Evolutionary conservation across 2,797 vertebrate species (phyloP).

Genomic region (Setipinna tenuifilis): DNA sequence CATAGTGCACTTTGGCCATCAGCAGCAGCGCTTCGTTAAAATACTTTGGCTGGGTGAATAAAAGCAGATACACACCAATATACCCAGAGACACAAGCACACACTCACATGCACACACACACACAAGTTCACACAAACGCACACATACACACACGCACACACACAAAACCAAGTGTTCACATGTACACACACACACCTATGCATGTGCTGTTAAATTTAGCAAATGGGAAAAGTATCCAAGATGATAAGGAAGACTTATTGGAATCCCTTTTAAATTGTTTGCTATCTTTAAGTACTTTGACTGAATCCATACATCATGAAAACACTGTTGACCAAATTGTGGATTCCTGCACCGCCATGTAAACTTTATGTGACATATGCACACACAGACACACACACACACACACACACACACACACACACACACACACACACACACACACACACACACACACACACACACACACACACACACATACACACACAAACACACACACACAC

Average conservation of each 20-base stretch:
- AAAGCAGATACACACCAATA: neutral
- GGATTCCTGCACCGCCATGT: neutral
- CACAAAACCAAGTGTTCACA: neutral
- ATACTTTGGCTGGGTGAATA: conserved; percentile 80
- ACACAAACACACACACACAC: neutral
- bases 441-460: conserved; percentile 2
- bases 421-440: conserved; percentile 10
- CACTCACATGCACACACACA: neutral
- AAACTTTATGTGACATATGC: neutral
- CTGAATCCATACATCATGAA: neutral
- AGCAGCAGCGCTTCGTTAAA: conserved; percentile 91
- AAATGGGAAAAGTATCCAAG: neutral
- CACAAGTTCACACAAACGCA: neutral
- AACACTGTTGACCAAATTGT: neutral
- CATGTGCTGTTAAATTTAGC: neutral
- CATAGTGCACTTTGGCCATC: conserved; percentile 92
- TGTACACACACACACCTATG: neutral
- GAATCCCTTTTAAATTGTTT: neutral
- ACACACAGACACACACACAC: neutral
- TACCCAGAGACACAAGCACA: neutral
- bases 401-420: neutral
- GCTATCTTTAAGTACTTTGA: neutral
- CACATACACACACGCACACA: conserved; percentile 21
- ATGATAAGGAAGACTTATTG: neutral
- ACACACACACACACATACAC: conserved; percentile 73